Evolutionary conservation across 2,888 invertebrate genomes (phyloP).

Genomic region (Carterocephalus palaemon): DNA sequence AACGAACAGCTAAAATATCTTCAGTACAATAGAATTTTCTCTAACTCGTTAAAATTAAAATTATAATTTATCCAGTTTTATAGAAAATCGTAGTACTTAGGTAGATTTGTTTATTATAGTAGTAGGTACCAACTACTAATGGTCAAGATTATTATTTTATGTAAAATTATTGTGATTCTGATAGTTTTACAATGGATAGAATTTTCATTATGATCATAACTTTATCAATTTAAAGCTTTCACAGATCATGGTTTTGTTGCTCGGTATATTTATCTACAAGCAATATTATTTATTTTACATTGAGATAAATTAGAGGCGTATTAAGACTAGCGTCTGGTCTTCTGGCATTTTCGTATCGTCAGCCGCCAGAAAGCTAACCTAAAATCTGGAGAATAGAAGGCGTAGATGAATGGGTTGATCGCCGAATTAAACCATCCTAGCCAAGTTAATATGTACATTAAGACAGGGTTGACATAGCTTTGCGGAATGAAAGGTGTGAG

Average conservation of each 20-base stretch:
- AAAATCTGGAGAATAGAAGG: slow-evolving; percentile 93
- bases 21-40: too few relatives aligned
- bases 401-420: slow-evolving; percentile 94
- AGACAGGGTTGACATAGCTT: slow-evolving; percentile 78
- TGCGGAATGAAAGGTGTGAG: slow-evolving; percentile 87
- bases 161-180: background rate
- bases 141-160: too few relatives aligned
- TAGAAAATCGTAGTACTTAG: too few relatives aligned
- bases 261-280: background rate
- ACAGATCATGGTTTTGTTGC: background rate
- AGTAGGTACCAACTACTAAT: too few relatives aligned
- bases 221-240: background rate
- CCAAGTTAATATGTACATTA: slow-evolving; percentile 90
- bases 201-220: background rate
- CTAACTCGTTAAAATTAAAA: too few relatives aligned
- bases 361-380: slow-evolving; percentile 91
- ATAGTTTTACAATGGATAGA: background rate
- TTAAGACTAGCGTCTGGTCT: slow-evolving; percentile 35
- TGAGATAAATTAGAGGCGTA: background rate
- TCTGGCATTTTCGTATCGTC: slow-evolving; percentile 84
- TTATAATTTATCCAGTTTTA: too few relatives aligned
- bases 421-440: slow-evolving; percentile 94
- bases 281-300: background rate
- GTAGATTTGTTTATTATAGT: too few relatives aligned
- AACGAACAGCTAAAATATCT: too few relatives aligned